Evolutionary conservation across 1,140 invertebrate genomes (phyloP).

Genomic region (Nasonia longicornis): DNA sequence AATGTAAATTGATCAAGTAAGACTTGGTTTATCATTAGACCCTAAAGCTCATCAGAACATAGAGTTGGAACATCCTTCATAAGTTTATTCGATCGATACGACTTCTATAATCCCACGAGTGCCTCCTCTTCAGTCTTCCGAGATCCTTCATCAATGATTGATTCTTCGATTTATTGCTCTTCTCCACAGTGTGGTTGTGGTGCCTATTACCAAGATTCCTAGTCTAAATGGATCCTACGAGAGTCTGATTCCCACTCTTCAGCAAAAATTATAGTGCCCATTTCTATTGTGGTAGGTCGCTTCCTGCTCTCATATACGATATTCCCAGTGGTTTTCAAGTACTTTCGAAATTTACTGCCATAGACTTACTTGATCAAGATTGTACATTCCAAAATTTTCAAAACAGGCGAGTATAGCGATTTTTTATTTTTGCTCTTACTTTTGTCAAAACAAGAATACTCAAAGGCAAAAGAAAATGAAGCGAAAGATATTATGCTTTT

Average conservation of each 20-base stretch:
- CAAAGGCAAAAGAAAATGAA: slow-evolving; percentile 17
- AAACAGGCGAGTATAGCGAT: slow-evolving; percentile 35
- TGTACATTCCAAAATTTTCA: slow-evolving; percentile 49
- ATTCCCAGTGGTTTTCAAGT: not conserved
- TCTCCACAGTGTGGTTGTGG: not conserved
- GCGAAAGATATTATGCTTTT: slow-evolving; percentile 17
- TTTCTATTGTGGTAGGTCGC: slow-evolving; percentile 22
- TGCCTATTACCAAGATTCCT: not conserved
- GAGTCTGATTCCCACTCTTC: slow-evolving; percentile 36
- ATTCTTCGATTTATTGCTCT: not conserved
- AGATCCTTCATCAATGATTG: not conserved
- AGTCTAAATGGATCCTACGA: slow-evolving; percentile 7
- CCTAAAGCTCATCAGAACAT: not conserved
- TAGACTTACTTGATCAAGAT: slow-evolving; percentile 69
- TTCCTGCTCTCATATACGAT: too few species aligned
- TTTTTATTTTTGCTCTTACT: slow-evolving; percentile 37
- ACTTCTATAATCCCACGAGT: not conserved
- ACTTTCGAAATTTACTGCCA: slow-evolving; percentile 51
- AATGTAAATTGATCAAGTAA: slow-evolving; percentile 71
- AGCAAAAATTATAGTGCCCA: not conserved
- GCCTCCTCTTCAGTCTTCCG: slow-evolving; percentile 27
- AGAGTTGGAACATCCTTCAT: not conserved
- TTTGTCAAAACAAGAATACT: slow-evolving; percentile 27
- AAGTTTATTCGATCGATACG: not conserved
- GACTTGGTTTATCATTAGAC: slow-evolving; percentile 58